These are phyloP conservation scores for Megamerina dolium DNA, from an alignment of 2,888 invertebrate species.

Conservation along the genomic window DNA sequence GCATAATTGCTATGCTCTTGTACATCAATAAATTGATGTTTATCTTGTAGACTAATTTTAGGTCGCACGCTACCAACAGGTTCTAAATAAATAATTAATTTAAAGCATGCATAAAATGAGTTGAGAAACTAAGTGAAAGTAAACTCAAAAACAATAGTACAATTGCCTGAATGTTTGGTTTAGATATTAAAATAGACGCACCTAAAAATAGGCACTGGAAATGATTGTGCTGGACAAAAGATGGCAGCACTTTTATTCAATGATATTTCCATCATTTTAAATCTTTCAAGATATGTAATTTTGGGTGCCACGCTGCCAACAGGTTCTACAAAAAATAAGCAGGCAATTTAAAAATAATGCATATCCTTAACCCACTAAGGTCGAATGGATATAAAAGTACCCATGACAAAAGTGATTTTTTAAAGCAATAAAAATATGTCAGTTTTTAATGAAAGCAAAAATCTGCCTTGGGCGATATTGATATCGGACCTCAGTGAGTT, in stretches of 20 bases:
- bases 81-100: constrained; percentile 33
- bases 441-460: too few relatives aligned
- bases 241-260: constrained; percentile 54
- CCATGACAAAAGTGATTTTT: too few relatives aligned
- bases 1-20: constrained; percentile 51
- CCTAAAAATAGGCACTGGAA: constrained; percentile 57
- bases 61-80: constrained; percentile 59
- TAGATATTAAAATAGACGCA: constrained; percentile 31
- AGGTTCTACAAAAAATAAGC: constrained; percentile 51
- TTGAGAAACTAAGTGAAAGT: neutral
- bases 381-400: too few relatives aligned
- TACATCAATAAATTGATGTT: constrained; percentile 40
- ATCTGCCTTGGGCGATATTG: too few relatives aligned
- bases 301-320: constrained; percentile 52
- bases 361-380: too few relatives aligned
- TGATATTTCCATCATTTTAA: constrained; percentile 52
- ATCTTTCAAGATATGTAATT: constrained; percentile 56
- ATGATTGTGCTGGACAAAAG: constrained; percentile 70
- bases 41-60: constrained; percentile 58
- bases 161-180: constrained; percentile 22
- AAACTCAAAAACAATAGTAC: neutral
- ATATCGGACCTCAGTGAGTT: too few relatives aligned
- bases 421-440: too few relatives aligned
- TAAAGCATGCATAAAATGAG: too few relatives aligned
- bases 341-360: too few relatives aligned